These are phyloP conservation scores for Lepus americanus DNA, from an alignment of 2,113 vertebrate species.

Conservation along the genomic window DNA sequence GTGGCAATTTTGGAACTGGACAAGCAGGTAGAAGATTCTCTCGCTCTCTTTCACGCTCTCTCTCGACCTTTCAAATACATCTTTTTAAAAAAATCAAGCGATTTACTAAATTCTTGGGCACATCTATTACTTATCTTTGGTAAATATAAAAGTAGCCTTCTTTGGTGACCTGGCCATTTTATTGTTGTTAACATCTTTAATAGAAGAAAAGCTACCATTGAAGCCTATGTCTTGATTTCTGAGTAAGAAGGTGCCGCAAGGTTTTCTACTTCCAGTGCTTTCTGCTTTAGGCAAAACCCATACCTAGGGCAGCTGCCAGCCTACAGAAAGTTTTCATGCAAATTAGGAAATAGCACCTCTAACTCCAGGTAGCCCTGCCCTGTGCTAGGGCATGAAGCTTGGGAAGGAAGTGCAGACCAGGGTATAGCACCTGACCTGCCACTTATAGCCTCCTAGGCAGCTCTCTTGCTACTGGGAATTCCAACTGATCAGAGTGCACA, in stretches of 20 bases:
- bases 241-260: background rate
- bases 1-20: no score
- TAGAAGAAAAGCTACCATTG: background rate
- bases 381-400: rapidly evolving
- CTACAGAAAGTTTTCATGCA: background rate
- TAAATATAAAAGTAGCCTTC: background rate
- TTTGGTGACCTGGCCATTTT: background rate
- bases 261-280: background rate
- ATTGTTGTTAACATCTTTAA: conserved; percentile 31
- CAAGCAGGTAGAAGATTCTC: no score
- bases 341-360: background rate
- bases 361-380: background rate
- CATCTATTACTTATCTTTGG: background rate
- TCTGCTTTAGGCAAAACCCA: background rate
- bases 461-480: background rate
- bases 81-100: background rate
- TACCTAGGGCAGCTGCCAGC: background rate
- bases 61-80: no score
- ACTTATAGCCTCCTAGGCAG: background rate
- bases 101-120: background rate
- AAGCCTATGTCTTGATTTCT: background rate
- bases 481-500: background rate
- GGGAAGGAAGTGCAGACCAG: background rate
- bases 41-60: no score
- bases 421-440: no score